Conservation (phyloP, 2,888 invertebrate genomes). For the Smittia aterrima region DNA sequence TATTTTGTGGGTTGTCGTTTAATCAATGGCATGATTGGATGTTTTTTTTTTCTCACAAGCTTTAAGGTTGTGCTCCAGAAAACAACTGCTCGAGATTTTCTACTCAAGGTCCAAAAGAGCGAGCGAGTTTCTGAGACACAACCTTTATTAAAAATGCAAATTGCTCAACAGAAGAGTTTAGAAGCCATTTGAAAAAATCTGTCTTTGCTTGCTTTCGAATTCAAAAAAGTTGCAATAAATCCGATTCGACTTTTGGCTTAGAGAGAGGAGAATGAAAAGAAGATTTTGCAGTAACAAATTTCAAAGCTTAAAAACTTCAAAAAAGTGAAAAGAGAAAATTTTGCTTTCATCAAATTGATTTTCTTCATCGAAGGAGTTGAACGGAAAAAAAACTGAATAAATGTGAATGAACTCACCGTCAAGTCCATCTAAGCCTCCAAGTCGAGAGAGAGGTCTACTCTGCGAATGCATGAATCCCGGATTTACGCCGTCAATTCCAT, state of each 20-base stretch:
- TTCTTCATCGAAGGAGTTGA: neutral
- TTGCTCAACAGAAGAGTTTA: too few relatives aligned
- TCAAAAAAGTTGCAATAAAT: neutral
- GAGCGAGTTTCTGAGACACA: too few relatives aligned
- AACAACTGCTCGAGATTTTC: too few relatives aligned
- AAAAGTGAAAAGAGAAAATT: conserved; percentile 5
- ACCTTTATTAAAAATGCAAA: too few relatives aligned
- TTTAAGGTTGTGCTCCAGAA: too few relatives aligned
- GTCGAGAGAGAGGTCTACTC: conserved; percentile 58
- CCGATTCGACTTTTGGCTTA: neutral
- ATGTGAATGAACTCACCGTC: conserved; percentile 49
- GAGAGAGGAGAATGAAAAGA: neutral
- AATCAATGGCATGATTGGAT: neutral
- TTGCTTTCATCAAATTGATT: neutral
- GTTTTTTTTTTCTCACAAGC: neutral
- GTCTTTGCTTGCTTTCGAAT: neutral
- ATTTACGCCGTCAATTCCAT: conserved; percentile 61
- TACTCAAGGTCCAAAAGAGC: too few relatives aligned
- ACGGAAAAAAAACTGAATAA: neutral
- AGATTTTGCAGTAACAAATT: neutral
- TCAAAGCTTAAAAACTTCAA: neutral
- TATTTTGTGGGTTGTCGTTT: too few relatives aligned
- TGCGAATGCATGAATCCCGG: conserved; percentile 61
- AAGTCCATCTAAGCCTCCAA: conserved; percentile 52
- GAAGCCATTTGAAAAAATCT: too few relatives aligned